Base-by-base conservation (phyloP, 2,113 vertebrate species). In the Phalacrocorax aristotelis region DNA sequence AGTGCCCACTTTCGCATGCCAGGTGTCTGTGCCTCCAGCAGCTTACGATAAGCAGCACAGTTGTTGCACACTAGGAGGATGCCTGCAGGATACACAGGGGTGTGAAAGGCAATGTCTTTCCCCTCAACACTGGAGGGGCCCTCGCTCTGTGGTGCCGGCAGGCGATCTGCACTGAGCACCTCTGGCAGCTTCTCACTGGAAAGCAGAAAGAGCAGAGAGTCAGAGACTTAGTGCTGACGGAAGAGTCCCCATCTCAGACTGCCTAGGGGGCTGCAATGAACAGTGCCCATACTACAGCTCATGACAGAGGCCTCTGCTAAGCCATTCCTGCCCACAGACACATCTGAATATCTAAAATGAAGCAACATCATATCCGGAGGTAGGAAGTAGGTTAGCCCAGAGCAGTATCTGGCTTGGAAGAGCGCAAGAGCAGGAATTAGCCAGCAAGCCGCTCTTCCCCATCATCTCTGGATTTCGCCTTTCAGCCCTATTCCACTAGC, bases 21-120 rank as follows among this genome's bases (percentile, higher is more conserved):
- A 0, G 98, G 99, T 0, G 98, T 97, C 98, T 99, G 99, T 1
- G 98, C 97, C 76, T 99, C 98, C 57, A 99, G 97, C 15, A 99
- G 96, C 97, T 99, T 99, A 17, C 99, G 99, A 65, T 99, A 99
- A 12, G 99, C 99, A 11, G 98, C 97, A 14, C 99, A 99, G 97
- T 98, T 99, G 98, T 99, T 99, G 97, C 99, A 99, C 83, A 99
- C 99, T 42, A 99, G 98, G 92, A 99, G 98, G 66, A 99, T 98
- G 46, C 99, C 99, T 5, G 99, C 99, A 5, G 99, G 99, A 75
- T 99, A 99, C 86, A 99, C 99, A 0, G 99, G 97, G 84, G 98
- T 96, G 96, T 98, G 98, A 54, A 99, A 98, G 90, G 99, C 97
- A 97, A 88, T 27, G 90, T 98, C 97, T 68, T 97, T 98, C 16